A percentile compares a stretch with the other conserved stretches of the same genome.
These are phyloP conservation scores for Schizotus pectinicornis DNA, from an alignment of 2,888 invertebrate genomes.

Conservation along the genomic window DNA sequence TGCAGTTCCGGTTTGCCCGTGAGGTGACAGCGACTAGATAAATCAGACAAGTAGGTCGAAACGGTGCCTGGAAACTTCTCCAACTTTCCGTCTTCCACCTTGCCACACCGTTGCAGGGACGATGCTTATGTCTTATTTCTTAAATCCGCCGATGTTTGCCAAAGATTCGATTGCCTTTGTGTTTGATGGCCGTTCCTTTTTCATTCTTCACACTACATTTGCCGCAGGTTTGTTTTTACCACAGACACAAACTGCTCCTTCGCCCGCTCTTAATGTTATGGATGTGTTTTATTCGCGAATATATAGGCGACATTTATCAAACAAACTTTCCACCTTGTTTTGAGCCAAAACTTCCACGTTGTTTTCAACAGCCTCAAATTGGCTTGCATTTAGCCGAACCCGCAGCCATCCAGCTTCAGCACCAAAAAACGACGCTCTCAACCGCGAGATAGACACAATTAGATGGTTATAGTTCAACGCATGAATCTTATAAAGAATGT, in stretches of 20 bases:
- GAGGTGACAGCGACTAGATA: slow-evolving; percentile 48
- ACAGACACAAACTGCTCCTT: slow-evolving; percentile 2
- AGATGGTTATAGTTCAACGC: too few relatives aligned
- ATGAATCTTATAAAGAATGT: too few relatives aligned
- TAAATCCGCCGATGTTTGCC: slow-evolving; percentile 27
- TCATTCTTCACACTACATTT: slow-evolving; percentile 27
- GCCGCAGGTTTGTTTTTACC: slow-evolving; percentile 29
- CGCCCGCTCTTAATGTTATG: slow-evolving; percentile 13
- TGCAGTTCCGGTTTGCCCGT: slow-evolving; percentile 44
- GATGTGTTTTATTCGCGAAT: slow-evolving; percentile 26
- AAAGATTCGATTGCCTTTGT: slow-evolving; percentile 26
- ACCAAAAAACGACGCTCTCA: too few relatives aligned
- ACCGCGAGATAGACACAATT: too few relatives aligned
- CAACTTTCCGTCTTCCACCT: slow-evolving; percentile 13
- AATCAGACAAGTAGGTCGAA: slow-evolving; percentile 51
- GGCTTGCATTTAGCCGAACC: slow-evolving; percentile 3
- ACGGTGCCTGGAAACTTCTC: slow-evolving; percentile 48
- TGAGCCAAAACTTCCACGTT: slow-evolving; percentile 19
- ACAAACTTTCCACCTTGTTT: slow-evolving; percentile 30
- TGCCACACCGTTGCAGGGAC: slow-evolving; percentile 6
- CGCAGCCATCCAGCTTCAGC: too few relatives aligned
- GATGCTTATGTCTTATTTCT: slow-evolving; percentile 23
- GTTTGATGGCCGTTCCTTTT: slow-evolving; percentile 15
- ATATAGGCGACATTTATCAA: slow-evolving; percentile 29
- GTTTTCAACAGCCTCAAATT: slow-evolving; percentile 8